Evolutionary conservation across 2,113 vertebrate species (phyloP), one percentile per base, ranked within the genome.

Genomic region (Chelonoidis abingdonii): DNA sequence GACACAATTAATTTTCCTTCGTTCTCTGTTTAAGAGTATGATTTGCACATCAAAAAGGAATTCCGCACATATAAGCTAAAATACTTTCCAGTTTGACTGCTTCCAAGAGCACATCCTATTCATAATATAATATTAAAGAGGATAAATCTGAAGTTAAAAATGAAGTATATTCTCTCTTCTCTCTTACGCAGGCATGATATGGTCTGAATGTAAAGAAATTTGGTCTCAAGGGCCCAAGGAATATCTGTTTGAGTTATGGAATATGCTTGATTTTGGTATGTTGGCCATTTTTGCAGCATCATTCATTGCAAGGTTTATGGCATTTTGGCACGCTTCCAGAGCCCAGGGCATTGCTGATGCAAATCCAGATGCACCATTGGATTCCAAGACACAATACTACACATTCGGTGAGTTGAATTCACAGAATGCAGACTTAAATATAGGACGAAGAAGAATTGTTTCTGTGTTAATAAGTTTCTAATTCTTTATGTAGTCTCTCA

Each of bases 231-330:
- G 99, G 90, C 98, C 99, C 87, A 98, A 99, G 65, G 99, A 99
- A 84, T 99, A 99, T 92, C 94, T 99, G n/a, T 99, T 99, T 95
- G 99, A 99, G 76, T 98, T 99, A 78, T 99, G 99, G 99, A 99
- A 99, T 95, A 99, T 99, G 97, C 99, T 99, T 25, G 99, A 99
- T 92, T 99, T 99, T 83, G 99, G 99, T 75, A 99, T 99, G 98
- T 93, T 99, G 95, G 98, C 99, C 78, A 99, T 99, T 97, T 99
- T 99, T 93, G 99, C 99, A 84, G 99, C 99, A 35, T 99, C 99
- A 1, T 99, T 99, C 96, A 99, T 99, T 88, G 99, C 99, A 69
- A 99, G 99, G 90, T 98, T 99, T 96, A 99, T 99, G 99, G 99
- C 99, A 2, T 99, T 99, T 97, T 99, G 99, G 99, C 99, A 99